Percentiles rank a stretch among this genome's conserved stretches.
These are phyloP conservation scores for rat (Rattus norvegicus) DNA, from an alignment of 2,113 vertebrate genomes.

Conservation along the genomic window GRCr8 NC_086027.1:95878501-95879000, in stretches of 20 bases:
- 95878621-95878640: background rate
- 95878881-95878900: constrained; percentile 82
- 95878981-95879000: constrained; percentile 97
- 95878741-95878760: background rate
- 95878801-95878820: background rate
- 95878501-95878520: background rate
- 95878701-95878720: rapidly evolving
- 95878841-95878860: background rate
- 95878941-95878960: constrained; percentile 95
- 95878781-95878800: background rate
- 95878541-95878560: background rate
- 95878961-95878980: constrained; percentile 98
- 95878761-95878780: background rate
- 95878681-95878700: background rate
- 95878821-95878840: background rate
- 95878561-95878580: background rate
- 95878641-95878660: background rate
- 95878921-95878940: constrained; percentile 93
- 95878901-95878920: constrained; percentile 88
- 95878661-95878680: background rate
- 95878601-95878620: background rate
- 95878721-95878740: background rate
- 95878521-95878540: background rate
- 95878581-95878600: background rate
- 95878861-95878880: constrained; percentile 13